Evolutionary conservation across 2,888 invertebrate genomes (phyloP).

Genomic region (Mythimna impura): DNA sequence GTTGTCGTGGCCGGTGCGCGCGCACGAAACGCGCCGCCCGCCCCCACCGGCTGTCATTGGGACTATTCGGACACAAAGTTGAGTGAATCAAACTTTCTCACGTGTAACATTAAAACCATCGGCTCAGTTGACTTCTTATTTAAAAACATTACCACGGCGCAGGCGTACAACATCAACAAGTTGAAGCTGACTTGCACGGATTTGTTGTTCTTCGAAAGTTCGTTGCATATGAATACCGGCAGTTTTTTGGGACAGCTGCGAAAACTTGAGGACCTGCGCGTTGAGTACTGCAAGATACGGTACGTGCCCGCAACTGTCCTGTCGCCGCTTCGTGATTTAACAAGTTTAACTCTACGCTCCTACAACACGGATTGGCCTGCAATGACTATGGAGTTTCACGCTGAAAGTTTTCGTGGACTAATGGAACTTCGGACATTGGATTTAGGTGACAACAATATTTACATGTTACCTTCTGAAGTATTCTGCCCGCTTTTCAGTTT

Average conservation of each 20-base stretch:
- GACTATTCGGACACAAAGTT: constrained; percentile 90
- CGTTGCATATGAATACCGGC: constrained; percentile 91
- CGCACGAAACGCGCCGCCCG: constrained; percentile 90
- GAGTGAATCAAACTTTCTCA: constrained; percentile 91
- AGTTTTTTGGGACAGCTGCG: constrained; percentile 92
- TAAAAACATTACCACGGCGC: constrained; percentile 93
- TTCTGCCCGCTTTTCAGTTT: constrained; percentile 94
- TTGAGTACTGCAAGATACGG: constrained; percentile 95
- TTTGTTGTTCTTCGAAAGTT: constrained; percentile 93
- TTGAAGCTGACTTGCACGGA: constrained; percentile 93
- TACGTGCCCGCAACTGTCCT: constrained; percentile 93
- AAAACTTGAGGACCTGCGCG: constrained; percentile 93
- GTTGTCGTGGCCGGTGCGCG: constrained; percentile 87
- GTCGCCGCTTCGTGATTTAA: constrained; percentile 92
- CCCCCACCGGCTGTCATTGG: constrained; percentile 94
- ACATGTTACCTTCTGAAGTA: constrained; percentile 93
- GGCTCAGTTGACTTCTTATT: constrained; percentile 93
- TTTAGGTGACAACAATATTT: constrained; percentile 94
- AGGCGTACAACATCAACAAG: constrained; percentile 93
- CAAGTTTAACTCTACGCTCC: constrained; percentile 92
- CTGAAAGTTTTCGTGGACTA: constrained; percentile 93
- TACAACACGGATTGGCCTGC: constrained; percentile 95
- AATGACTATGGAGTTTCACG: constrained; percentile 94
- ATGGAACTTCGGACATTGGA: constrained; percentile 92
- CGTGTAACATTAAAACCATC: constrained; percentile 94